Percentiles rank a stretch among this genome's conserved stretches.
Evolutionary conservation across 1,140 invertebrate species (phyloP).

Genomic region (Drosophila simulans): DNA sequence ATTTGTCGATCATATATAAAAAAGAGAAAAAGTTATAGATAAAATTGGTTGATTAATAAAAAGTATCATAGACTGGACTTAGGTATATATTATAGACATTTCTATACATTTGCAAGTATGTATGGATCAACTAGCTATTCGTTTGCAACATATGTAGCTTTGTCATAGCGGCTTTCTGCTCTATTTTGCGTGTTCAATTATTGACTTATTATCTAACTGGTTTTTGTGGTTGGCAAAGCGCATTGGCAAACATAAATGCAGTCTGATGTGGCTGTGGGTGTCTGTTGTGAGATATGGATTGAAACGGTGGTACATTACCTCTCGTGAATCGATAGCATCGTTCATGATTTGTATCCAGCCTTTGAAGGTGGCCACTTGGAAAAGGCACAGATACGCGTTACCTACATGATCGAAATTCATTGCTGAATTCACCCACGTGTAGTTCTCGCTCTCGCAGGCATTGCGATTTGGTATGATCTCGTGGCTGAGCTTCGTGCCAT

Average conservation of each 20-base stretch:
- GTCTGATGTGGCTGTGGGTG: slow-evolving; percentile 17
- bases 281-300: slow-evolving; percentile 19
- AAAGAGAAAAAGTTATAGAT: slow-evolving; percentile 78
- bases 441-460: slow-evolving; percentile 94
- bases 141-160: slow-evolving; percentile 33
- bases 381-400: slow-evolving; percentile 98
- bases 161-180: slow-evolving; percentile 43
- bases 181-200: slow-evolving; percentile 32
- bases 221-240: slow-evolving; percentile 38
- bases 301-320: slow-evolving; percentile 87
- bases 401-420: slow-evolving; percentile 99
- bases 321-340: slow-evolving; percentile 97
- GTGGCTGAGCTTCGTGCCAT: slow-evolving; percentile 91
- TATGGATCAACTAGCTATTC: slow-evolving; percentile 30
- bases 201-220: slow-evolving; percentile 7
- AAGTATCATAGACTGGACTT: slow-evolving; percentile 55
- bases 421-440: slow-evolving; percentile 97
- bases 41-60: slow-evolving; percentile 73
- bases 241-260: slow-evolving; percentile 45
- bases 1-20: slow-evolving; percentile 71
- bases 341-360: slow-evolving; percentile 99
- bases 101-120: slow-evolving; percentile 40
- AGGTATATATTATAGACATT: slow-evolving; percentile 30
- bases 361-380: slow-evolving; percentile 99
- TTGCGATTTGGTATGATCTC: slow-evolving; percentile 94